Base-by-base conservation (phyloP, 2,888 invertebrate genomes). In the Cheilosia scutellata region DNA sequence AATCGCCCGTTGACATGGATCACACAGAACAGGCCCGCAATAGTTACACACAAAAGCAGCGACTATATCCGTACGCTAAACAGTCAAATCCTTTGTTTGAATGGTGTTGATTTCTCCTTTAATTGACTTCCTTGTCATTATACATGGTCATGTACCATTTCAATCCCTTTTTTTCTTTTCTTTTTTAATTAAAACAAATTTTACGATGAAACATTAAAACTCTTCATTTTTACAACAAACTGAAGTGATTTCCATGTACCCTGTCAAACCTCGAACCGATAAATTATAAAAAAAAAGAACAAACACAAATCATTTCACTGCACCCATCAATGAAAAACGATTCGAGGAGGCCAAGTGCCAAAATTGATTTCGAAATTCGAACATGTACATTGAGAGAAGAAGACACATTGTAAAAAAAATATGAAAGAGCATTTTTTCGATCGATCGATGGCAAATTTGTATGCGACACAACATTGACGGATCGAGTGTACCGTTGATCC, bases 321-420 rank as follows among this genome's bases (percentile, higher is more conserved):
- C 47, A 65, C 70, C 79, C 79, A 79, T 84, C 79, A 79, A 82
- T 74, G 66, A n/a, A 75, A 47, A 76, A 57, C 71, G 65, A 80
- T 75, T 58, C 65, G 60, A 33, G 71, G 60, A 33, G 71, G 75
- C 80, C 76, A 33, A 76, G 55, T 84, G 84, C 84, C 80, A 84
- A 84, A 79, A 75, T 62, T 47, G 27, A 80, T 84, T 84, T 84
- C 80, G 80, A 84, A 84, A 84, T 71, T 84, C 84, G 80, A 84
- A 84, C 84, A 80, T 80, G 66, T 63, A 77, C 47, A 57, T 63
- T 57, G 49, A 40, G 47, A 47, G 60, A 75, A 60, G 60, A 66
- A 42, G 66, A 82, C 47, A 80, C 63, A 70, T 58, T 78, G 57
- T 58, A 66, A 78, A 51, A 68, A 58, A 51, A 63, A 74, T 31